A percentile compares a stretch with the other conserved stretches of the same genome.
phyloP scores from a whole-genome alignment of 2,113 vertebrate genomes.

The Nanorana parkeri region DNA sequence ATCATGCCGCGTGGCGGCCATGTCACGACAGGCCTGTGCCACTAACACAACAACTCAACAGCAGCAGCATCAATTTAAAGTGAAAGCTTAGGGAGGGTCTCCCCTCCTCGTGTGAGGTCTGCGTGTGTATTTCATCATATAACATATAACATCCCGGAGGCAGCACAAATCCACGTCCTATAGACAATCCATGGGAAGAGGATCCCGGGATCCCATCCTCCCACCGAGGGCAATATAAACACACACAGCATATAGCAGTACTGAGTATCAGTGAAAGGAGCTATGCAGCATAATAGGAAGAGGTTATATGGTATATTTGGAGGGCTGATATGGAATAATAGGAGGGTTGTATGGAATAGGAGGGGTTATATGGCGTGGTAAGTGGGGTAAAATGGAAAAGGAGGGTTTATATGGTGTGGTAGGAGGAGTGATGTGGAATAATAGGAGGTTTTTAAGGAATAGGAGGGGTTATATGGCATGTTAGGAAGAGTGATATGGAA shows the following conservation, averaged over 20 bases:
- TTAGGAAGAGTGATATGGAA: constrained; percentile 9
- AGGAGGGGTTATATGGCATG: neutral
- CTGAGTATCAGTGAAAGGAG: neutral
- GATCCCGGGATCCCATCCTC: neutral
- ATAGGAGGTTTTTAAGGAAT: neutral
- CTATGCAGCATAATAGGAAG: neutral
- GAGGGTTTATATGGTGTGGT: neutral
- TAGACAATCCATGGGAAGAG: neutral
- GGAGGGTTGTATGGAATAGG: neutral
- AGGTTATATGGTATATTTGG: neutral
- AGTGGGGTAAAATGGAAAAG: neutral
- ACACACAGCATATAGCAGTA: constrained; percentile 14
- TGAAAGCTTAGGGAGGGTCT: constrained; percentile 16
- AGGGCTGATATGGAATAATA: neutral
- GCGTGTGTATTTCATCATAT: constrained; percentile 2
- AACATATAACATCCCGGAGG: neutral
- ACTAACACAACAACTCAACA: constrained; percentile 1
- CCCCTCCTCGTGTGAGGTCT: constrained; percentile 38
- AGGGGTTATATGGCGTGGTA: neutral
- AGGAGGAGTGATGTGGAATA: neutral
- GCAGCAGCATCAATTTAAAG: constrained; percentile 35
- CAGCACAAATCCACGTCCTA: neutral
- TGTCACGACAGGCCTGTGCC: neutral
- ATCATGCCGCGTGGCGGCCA: neutral
- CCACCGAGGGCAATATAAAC: neutral